Percentiles rank a stretch among this genome's conserved stretches.
Evolutionary conservation across 1,140 invertebrate species (phyloP).

Genomic region (Drosophila bocqueti): DNA sequence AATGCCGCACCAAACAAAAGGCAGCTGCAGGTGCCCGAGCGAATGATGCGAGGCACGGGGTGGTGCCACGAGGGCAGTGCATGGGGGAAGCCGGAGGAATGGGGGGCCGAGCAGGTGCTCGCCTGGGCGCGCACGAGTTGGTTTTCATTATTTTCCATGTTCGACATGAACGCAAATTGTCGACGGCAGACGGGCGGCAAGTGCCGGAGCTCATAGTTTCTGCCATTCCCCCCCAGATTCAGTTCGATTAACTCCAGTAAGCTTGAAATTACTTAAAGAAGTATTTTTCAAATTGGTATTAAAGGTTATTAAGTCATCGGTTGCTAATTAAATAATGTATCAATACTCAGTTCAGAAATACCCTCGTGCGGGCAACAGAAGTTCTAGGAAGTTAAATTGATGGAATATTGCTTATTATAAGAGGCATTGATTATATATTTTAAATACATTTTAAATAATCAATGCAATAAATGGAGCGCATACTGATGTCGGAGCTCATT

Average conservation of each 20-base stretch:
- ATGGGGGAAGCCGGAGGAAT: slow-evolving; percentile 9
- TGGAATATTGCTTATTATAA: neutral
- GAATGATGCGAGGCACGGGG: slow-evolving; percentile 45
- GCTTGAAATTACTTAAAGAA: slow-evolving; percentile 1
- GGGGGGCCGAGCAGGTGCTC: slow-evolving; percentile 22
- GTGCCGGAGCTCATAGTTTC: neutral
- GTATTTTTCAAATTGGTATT: neutral
- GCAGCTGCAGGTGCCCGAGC: slow-evolving; percentile 71
- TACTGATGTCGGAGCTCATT: neutral
- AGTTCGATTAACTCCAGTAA: neutral
- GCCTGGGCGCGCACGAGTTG: slow-evolving; percentile 66
- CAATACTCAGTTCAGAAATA: neutral
- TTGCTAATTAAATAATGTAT: neutral
- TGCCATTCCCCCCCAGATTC: neutral
- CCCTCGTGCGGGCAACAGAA: neutral
- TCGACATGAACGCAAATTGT: slow-evolving; percentile 76
- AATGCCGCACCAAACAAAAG: slow-evolving; percentile 74
- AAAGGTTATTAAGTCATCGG: neutral
- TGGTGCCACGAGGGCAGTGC: slow-evolving; percentile 9
- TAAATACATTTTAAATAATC: neutral
- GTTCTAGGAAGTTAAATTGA: neutral
- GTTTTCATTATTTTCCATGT: slow-evolving; percentile 78
- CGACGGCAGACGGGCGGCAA: slow-evolving; percentile 27
- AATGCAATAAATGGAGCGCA: neutral
- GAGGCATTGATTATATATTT: neutral